A percentile compares a stretch with the other conserved stretches of the same genome.
Evolutionary conservation across 2,888 invertebrate species (phyloP).

Genomic region (Cheiracanthium punctorium): DNA sequence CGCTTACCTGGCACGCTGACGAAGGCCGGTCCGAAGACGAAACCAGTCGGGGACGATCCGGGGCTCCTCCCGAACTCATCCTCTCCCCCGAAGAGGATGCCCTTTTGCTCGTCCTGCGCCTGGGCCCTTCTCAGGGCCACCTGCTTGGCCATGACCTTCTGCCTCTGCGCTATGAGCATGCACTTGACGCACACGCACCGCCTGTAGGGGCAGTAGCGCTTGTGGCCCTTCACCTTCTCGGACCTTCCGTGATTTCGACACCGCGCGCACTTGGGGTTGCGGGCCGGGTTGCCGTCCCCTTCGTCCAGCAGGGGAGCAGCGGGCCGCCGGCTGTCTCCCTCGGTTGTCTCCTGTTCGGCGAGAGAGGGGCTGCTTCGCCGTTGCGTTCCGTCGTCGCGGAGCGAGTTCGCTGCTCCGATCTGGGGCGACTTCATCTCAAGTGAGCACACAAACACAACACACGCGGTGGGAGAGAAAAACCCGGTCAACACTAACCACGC

Average conservation of each 20-base stretch:
- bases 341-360: too few species aligned
- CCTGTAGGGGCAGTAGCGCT: constrained; percentile 77
- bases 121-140: constrained; percentile 59
- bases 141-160: constrained; percentile 65
- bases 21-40: too few species aligned
- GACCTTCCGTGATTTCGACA: constrained; percentile 90
- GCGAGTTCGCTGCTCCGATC: too few species aligned
- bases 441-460: too few species aligned
- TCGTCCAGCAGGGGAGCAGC: neutral
- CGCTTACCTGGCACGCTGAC: neutral
- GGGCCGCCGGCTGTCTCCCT: neutral
- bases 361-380: too few species aligned
- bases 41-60: too few species aligned
- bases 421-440: too few species aligned
- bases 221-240: constrained; percentile 90
- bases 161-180: constrained; percentile 55
- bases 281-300: neutral
- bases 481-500: too few species aligned
- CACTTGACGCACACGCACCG: constrained; percentile 56
- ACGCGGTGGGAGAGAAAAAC: too few species aligned
- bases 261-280: constrained; percentile 81
- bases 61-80: too few species aligned
- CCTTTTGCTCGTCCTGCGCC: constrained; percentile 47
- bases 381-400: too few species aligned
- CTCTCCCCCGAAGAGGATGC: neutral